A percentile compares a stretch with the other conserved stretches of the same genome.
phyloP scores from a whole-genome alignment of 2,797 vertebrate species.

The Gymnothorax javanicus region DNA sequence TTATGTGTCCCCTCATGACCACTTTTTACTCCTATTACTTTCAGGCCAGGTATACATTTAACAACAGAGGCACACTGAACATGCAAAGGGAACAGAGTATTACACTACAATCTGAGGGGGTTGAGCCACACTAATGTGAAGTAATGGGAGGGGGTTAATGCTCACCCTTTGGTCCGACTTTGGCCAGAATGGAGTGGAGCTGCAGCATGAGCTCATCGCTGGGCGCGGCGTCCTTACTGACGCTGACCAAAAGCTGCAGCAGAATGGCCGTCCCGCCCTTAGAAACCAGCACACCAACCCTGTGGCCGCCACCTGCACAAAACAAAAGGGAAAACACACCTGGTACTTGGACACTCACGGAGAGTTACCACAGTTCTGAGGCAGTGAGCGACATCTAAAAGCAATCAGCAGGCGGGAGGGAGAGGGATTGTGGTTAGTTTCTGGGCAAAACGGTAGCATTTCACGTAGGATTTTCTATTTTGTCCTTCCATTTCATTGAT shows the following conservation, averaged over 20 bases:
- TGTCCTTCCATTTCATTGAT: too few relatives aligned
- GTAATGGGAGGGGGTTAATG: neutral
- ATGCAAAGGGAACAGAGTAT: neutral
- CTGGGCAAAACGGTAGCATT: too few relatives aligned
- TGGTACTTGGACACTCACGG: neutral
- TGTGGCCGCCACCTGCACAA: slow-evolving; percentile 82
- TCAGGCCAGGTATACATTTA: too few relatives aligned
- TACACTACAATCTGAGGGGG: neutral
- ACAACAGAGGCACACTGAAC: too few relatives aligned
- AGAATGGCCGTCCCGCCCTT: slow-evolving; percentile 93
- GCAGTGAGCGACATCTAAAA: too few relatives aligned
- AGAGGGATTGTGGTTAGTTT: too few relatives aligned
- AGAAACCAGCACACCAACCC: slow-evolving; percentile 83
- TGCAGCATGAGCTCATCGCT: slow-evolving; percentile 93
- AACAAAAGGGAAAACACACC: slow-evolving; percentile 30
- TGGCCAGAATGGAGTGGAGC: slow-evolving; percentile 90
- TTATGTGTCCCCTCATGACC: too few relatives aligned
- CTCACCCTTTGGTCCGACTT: slow-evolving; percentile 93
- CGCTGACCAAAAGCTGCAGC: slow-evolving; percentile 83
- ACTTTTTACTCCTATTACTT: too few relatives aligned
- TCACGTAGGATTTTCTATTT: too few relatives aligned
- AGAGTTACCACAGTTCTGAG: neutral
- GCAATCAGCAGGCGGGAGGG: too few relatives aligned
- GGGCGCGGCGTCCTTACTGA: slow-evolving; percentile 82
- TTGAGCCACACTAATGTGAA: neutral